These are phyloP conservation scores for Notodonta ziczac DNA, from an alignment of 2,888 invertebrate species.

Conservation along the genomic window DNA sequence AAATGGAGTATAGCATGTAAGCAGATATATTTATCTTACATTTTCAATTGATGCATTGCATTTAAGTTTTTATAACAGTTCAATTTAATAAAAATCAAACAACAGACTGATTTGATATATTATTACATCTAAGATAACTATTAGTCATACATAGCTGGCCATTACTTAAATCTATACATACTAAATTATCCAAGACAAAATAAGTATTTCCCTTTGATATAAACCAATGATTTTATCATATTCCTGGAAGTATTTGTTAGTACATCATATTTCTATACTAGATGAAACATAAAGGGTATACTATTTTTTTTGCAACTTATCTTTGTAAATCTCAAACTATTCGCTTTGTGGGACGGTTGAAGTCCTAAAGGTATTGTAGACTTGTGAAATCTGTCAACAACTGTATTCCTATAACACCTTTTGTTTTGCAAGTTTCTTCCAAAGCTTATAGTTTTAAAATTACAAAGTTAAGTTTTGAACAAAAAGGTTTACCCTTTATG, in stretches of 20 bases:
- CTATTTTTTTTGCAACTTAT: no score
- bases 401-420: no score
- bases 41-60: slow-evolving; percentile 83
- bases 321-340: no score
- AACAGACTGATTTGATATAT: slow-evolving; percentile 62
- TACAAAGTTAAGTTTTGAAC: no score
- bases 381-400: no score
- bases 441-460: no score
- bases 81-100: slow-evolving; percentile 84
- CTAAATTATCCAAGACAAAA: slow-evolving; percentile 31
- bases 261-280: slow-evolving; percentile 8
- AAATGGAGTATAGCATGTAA: slow-evolving; percentile 62
- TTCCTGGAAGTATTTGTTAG: slow-evolving; percentile 9
- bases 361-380: no score
- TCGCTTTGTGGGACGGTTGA: no score
- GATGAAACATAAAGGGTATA: no score
- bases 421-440: no score
- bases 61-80: slow-evolving; percentile 76
- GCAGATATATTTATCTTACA: slow-evolving; percentile 83
- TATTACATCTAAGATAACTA: slow-evolving; percentile 63
- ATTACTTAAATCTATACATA: slow-evolving; percentile 55
- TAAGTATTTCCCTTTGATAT: slow-evolving; percentile 13
- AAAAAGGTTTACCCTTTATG: no score
- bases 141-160: slow-evolving; percentile 69
- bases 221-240: no score